Base-by-base conservation (phyloP, 2,113 vertebrate genomes). In the Phyllostomus discolor region DNA sequence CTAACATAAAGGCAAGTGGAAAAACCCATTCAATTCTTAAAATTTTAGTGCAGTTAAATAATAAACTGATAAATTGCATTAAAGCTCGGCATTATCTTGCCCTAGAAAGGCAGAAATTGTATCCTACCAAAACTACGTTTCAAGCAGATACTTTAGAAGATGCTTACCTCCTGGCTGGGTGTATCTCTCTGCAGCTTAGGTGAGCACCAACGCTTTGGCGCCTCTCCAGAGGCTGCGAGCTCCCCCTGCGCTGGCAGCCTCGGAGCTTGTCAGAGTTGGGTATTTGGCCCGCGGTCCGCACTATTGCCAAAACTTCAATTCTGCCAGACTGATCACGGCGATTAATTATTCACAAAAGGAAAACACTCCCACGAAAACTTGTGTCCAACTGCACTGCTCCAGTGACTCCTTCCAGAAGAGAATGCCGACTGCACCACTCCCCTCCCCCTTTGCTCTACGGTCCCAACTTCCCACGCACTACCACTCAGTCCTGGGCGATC, bases 321-420 rank as follows among this genome's bases (percentile, higher is more conserved):
- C 79, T 83, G 92, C 89, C 94, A 82, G 80, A 50, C 92, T 67
- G 83, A 95, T 95, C 50, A 80, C 87, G 72, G 87, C 35, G 96
- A 95, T 97, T 97, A 96, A 95, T 97, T 88, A 97, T 92, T 96
- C 96, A 87, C 97, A 79, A 87, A 89, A 94, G 52, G 92, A 96
- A 95, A 97, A 96, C 95, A 93, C 88, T 78, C 90, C 90, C 89
- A 64, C 69, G 78, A 67, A 75, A 96, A 96, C 95, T 97, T 90
- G 89, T 48, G 76, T 85, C 90, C 93, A 78, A 92, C 87, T 46
- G 87, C 69, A 7, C 48, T 7, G 92, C 75, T 94, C 87, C 93
- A 54, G 64, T 3, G 57, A 64, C 70, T 94, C 38, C 86, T 48
- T 59, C 11, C 86, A 57, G 90, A 54, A 64, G 78, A 54, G 78